These are phyloP conservation scores for Dysmachus trigonus DNA, from an alignment of 2,888 invertebrate genomes.

Conservation along the genomic window DNA sequence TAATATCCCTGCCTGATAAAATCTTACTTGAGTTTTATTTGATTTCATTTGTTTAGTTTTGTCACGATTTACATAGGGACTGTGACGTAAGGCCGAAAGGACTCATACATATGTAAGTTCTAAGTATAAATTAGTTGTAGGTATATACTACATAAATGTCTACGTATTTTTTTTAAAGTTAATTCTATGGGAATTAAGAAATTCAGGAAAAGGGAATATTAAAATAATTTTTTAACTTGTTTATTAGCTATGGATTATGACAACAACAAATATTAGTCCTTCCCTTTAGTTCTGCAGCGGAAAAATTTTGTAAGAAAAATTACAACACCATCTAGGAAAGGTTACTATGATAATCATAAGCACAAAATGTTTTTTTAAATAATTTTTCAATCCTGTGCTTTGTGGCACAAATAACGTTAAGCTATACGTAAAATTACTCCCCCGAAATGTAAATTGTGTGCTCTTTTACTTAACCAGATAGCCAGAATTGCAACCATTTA, in stretches of 20 bases:
- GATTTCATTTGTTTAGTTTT: neutral
- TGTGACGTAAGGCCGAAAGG: too few species aligned
- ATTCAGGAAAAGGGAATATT: neutral
- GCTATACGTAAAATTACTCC: neutral
- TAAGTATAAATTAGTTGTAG: neutral
- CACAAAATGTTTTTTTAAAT: neutral
- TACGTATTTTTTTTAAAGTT: too few species aligned
- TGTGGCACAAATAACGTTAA: too few species aligned
- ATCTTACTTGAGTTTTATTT: neutral
- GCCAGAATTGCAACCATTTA: neutral
- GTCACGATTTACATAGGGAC: neutral
- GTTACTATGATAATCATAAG: neutral
- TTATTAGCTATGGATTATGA: too few species aligned
- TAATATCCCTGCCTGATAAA: neutral
- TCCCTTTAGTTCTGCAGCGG: too few species aligned
- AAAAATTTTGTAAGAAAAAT: neutral
- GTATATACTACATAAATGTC: too few species aligned
- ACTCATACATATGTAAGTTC: neutral
- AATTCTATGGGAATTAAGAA: too few species aligned
- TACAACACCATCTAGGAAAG: neutral
- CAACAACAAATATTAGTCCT: too few species aligned
- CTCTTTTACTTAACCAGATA: neutral
- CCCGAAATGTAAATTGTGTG: neutral
- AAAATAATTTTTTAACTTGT: neutral
- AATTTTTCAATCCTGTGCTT: too few species aligned